phyloP scores from a whole-genome alignment of 2,113 vertebrate species.

The Scophthalmus maximus region DNA sequence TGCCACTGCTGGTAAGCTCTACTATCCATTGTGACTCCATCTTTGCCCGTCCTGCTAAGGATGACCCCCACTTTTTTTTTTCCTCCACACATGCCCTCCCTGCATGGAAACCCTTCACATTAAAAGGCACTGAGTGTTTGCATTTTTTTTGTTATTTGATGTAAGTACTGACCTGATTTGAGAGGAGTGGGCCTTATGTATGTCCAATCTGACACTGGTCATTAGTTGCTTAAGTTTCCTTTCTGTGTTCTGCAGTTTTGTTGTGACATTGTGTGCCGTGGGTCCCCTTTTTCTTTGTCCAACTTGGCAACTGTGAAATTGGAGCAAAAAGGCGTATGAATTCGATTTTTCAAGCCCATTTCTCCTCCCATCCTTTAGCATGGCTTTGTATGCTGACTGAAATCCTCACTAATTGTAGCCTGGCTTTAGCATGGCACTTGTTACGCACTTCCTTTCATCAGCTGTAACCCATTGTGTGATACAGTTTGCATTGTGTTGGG shows the following conservation, averaged over 20 bases:
- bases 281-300: slow-evolving; percentile 32
- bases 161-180: slow-evolving; percentile 46
- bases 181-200: slow-evolving; percentile 53
- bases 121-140: slow-evolving; percentile 71
- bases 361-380: slow-evolving; percentile 69
- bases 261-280: slow-evolving; percentile 62
- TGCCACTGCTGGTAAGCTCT: slow-evolving; percentile 89
- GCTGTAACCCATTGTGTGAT: slow-evolving; percentile 53
- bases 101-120: slow-evolving; percentile 80
- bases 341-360: slow-evolving; percentile 53
- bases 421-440: slow-evolving; percentile 70
- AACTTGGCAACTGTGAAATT: slow-evolving; percentile 59
- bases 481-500: slow-evolving; percentile 60
- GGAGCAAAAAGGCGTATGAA: slow-evolving; percentile 35
- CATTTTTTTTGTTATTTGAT: slow-evolving; percentile 57
- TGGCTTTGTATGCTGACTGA: slow-evolving; percentile 67
- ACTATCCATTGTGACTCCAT: slow-evolving; percentile 85
- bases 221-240: slow-evolving; percentile 61
- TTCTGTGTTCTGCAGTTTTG: slow-evolving; percentile 64
- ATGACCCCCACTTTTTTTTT: slow-evolving; percentile 54
- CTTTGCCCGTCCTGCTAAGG: slow-evolving; percentile 76
- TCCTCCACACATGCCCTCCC: slow-evolving; percentile 70
- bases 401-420: slow-evolving; percentile 59
- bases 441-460: slow-evolving; percentile 54
- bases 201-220: slow-evolving; percentile 48